Evolutionary conservation across 1,140 invertebrate species (phyloP).

Genomic region (Trichogramma pretiosum): DNA sequence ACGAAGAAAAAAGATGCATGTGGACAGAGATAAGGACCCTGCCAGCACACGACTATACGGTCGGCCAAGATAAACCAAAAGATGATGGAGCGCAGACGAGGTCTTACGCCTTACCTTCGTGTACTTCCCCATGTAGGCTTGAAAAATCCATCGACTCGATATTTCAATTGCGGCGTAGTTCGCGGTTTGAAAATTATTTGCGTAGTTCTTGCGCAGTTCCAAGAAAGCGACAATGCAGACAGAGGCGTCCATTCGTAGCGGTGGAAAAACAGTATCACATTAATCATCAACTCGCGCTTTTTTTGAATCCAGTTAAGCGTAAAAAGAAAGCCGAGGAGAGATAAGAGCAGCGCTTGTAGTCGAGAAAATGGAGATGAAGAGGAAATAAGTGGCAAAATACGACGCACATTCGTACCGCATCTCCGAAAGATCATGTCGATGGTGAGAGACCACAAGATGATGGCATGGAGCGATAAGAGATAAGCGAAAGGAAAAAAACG

Average conservation of each 20-base stretch:
- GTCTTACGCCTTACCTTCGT: too few species aligned
- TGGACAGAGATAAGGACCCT: too few species aligned
- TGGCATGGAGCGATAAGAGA: constrained; percentile 6
- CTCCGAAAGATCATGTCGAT: neutral
- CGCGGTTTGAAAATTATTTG: too few species aligned
- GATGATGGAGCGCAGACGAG: constrained; percentile 3
- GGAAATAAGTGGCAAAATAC: neutral
- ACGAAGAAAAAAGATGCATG: constrained; percentile 2
- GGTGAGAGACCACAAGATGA: neutral
- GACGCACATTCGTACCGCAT: neutral
- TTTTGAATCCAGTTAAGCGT: constrained; percentile 4
- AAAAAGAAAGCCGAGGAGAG: constrained; percentile 3
- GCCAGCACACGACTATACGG: too few species aligned
- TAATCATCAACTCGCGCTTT: constrained; percentile 2
- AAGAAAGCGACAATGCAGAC: constrained; percentile 2
- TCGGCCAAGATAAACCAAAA: constrained; percentile 18
- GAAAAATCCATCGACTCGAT: too few species aligned
- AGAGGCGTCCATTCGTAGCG: too few species aligned
- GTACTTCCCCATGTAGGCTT: too few species aligned
- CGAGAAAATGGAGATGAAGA: constrained; percentile 14
- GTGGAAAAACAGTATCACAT: neutral
- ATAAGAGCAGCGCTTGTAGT: constrained; percentile 5
- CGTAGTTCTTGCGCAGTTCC: too few species aligned
- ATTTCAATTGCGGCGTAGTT: too few species aligned
- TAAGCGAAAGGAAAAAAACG: constrained; percentile 4